Evolutionary conservation across 2,888 invertebrate genomes (phyloP).

Genomic region (Parnassius smintheus): DNA sequence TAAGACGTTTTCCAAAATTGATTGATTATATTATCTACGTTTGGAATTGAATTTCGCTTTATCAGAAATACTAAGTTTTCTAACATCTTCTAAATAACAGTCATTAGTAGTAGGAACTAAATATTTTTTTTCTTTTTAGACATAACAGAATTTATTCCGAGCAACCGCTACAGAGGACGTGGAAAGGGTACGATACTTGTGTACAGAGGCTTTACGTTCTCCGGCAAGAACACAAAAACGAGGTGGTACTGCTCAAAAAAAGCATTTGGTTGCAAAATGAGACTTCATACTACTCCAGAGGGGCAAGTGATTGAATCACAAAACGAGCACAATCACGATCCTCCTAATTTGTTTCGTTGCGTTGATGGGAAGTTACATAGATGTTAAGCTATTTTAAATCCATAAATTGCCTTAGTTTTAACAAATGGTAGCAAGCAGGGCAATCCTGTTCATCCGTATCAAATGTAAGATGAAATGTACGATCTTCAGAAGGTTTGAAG

Average conservation of each 20-base stretch:
- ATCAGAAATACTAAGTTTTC: too few relatives aligned
- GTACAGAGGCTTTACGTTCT: conserved; percentile 37
- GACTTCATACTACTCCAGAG: conserved; percentile 23
- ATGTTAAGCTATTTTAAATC: not conserved
- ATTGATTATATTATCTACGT: too few relatives aligned
- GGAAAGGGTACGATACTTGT: conserved; percentile 26
- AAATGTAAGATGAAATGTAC: too few relatives aligned
- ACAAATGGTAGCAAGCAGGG: too few relatives aligned
- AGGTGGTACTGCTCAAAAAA: conserved; percentile 42
- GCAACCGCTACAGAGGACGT: conserved; percentile 30
- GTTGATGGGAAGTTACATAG: conserved; percentile 32
- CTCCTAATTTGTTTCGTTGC: conserved; percentile 36
- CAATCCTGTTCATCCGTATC: too few relatives aligned
- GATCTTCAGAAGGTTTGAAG: too few relatives aligned
- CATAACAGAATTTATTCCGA: conserved; percentile 31
- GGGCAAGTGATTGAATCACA: conserved; percentile 21
- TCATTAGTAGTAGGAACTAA: not conserved
- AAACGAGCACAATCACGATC: conserved; percentile 38
- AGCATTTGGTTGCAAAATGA: conserved; percentile 30
- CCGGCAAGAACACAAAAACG: conserved; percentile 33
- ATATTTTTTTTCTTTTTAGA: conserved; percentile 18
- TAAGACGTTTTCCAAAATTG: too few relatives aligned
- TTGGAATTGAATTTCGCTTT: too few relatives aligned
- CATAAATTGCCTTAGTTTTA: too few relatives aligned
- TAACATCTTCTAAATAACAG: too few relatives aligned